Evolutionary conservation across 2,797 vertebrate species (phyloP), one percentile per base, ranked within the genome.

Genomic region (Lacerta viridis): DNA sequence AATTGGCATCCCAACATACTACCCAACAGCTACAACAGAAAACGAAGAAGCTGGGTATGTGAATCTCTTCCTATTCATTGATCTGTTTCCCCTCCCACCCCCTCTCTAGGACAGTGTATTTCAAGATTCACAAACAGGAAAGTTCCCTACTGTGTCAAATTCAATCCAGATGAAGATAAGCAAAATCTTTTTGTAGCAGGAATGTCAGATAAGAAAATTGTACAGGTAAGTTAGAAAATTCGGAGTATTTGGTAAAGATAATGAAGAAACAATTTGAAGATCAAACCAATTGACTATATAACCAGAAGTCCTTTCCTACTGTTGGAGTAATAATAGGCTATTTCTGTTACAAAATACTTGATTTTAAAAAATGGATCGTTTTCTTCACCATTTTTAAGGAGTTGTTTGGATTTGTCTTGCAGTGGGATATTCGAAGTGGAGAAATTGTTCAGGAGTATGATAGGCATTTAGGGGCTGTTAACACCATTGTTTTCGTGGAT

Each of bases 151-250:
- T 99, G 99, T 93, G 98, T 99, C 89, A 99, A 99, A 95, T 99
- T 99, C 96, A 99, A 99, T 96, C 99, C 99, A 11, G 99, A 99
- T 7, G 98, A 99, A 96, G 99, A 99, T 92, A 99, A 99, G 89
- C 99, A 99, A 94, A 98, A 96, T 94, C 98, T 99, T 59, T 98
- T 99, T 92, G 99, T 99, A 90, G 99, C 99, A 41, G 99, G 99
- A 59, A 99, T 99, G 99, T 99, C 99, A 0, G 99, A 99, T 97
- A 99, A 99, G 94, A 99, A 99, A 97, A 99, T 99, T 74, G 99
- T 99, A 36, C 99, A 99, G 97, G 99, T 99, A 96, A 93, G 94
- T 80, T 20, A 36, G 3, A 36, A 25, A n/a, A 39, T 78, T 50
- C 29, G 36, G 59, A 39, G 3, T 59, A 46, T 41, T n/a, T 18